A percentile compares a stretch with the other conserved stretches of the same genome.
Evolutionary conservation across 2,888 invertebrate species (phyloP).

Genomic region (Artemia sinica): DNA sequence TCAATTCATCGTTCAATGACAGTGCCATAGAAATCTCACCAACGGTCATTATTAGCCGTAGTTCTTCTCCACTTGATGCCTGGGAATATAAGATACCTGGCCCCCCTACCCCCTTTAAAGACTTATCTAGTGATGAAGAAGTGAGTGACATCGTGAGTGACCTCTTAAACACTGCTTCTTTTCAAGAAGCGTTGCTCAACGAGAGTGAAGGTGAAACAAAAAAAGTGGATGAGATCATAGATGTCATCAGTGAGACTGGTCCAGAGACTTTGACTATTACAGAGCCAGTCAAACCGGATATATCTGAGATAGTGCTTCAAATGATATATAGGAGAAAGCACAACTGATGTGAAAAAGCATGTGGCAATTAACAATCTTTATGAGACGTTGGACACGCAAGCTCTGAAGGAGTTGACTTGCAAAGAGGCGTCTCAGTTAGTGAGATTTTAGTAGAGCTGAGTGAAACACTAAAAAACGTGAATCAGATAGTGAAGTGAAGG

Average conservation of each 20-base stretch:
- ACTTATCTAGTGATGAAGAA: slow-evolving; percentile 7
- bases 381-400: not conserved
- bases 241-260: not conserved
- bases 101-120: slow-evolving; percentile 8
- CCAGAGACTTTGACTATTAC: not conserved
- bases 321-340: not conserved
- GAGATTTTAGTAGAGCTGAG: slow-evolving; percentile 12
- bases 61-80: not conserved
- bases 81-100: not conserved
- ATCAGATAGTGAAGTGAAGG: not conserved
- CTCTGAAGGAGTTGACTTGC: not conserved
- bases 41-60: not conserved
- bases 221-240: not conserved
- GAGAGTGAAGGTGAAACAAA: not conserved
- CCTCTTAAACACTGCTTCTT: slow-evolving; percentile 1
- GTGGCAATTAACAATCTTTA: not conserved
- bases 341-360: not conserved
- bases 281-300: not conserved
- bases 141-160: slow-evolving; percentile 7
- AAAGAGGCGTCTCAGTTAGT: not conserved
- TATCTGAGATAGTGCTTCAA: not conserved
- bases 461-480: not conserved
- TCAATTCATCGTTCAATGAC: not conserved
- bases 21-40: slow-evolving; percentile 12
- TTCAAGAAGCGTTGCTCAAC: slow-evolving; percentile 5